Evolutionary conservation across 2,113 vertebrate species (phyloP).

Genomic region (Gobiocypris rarus): DNA sequence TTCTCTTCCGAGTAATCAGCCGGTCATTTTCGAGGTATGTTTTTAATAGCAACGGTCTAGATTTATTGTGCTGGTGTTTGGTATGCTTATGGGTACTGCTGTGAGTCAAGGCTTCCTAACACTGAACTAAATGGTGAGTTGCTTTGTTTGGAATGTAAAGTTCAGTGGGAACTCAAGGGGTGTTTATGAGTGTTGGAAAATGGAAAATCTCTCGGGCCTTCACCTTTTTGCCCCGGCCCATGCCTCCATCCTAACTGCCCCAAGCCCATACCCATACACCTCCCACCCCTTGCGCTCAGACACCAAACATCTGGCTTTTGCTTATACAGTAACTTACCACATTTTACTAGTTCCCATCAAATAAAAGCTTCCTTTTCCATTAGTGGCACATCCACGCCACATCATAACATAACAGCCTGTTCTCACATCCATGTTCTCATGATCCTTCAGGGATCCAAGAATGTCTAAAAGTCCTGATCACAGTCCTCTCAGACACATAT

Average conservation of each 20-base stretch:
- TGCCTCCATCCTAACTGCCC: conserved; percentile 51
- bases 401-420: background rate
- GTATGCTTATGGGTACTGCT: conserved; percentile 31
- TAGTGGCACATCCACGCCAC: background rate
- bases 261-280: background rate
- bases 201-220: conserved; percentile 59
- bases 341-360: conserved; percentile 38
- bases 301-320: conserved; percentile 48
- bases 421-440: background rate
- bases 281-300: conserved; percentile 1
- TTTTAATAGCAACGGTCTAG: conserved; percentile 20
- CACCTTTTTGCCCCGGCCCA: conserved; percentile 58
- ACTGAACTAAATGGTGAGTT: conserved; percentile 33
- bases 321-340: conserved; percentile 20
- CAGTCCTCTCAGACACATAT: background rate
- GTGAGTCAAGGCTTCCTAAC: conserved; percentile 42
- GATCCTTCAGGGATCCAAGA: background rate
- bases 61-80: conserved; percentile 29
- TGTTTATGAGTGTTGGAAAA: conserved; percentile 46
- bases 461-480: background rate
- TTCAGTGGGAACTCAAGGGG: conserved; percentile 46
- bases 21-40: conserved; percentile 14
- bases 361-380: conserved; percentile 44
- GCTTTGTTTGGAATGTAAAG: conserved; percentile 43
- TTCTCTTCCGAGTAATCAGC: conserved; percentile 13